Conservation (phyloP, 1,140 invertebrate genomes). For the Panagrolaimus sp. region DNA sequence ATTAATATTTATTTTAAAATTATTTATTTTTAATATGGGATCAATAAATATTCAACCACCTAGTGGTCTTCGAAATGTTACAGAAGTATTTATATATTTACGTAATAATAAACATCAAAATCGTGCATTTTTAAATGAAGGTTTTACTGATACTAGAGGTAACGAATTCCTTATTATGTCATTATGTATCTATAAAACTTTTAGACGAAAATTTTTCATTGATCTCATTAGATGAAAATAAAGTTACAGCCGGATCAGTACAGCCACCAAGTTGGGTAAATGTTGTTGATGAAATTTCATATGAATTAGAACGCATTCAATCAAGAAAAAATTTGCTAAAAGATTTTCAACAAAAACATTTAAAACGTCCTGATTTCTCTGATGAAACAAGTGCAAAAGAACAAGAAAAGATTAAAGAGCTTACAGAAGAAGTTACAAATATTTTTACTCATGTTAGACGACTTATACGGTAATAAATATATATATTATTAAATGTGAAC, state of each 20-base stretch:
- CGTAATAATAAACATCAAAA: slow-evolving; percentile 33
- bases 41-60: slow-evolving; percentile 36
- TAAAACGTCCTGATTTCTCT: slow-evolving; percentile 33
- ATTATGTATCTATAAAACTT: not conserved
- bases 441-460: slow-evolving; percentile 36
- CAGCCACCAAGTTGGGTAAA: slow-evolving; percentile 38
- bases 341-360: slow-evolving; percentile 42
- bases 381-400: slow-evolving; percentile 29
- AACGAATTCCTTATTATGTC: not conserved
- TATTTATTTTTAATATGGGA: slow-evolving; percentile 21
- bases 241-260: slow-evolving; percentile 23
- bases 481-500: too few relatives aligned
- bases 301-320: slow-evolving; percentile 45
- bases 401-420: slow-evolving; percentile 37
- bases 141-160: not conserved
- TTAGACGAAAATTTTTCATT: slow-evolving; percentile 35
- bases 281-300: slow-evolving; percentile 42
- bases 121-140: slow-evolving; percentile 16
- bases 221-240: slow-evolving; percentile 29
- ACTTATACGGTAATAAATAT: slow-evolving; percentile 28
- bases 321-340: slow-evolving; percentile 22
- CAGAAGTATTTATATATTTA: slow-evolving; percentile 40
- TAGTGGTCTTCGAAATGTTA: slow-evolving; percentile 34
- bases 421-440: slow-evolving; percentile 40
- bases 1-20: not conserved